phyloP scores from a whole-genome alignment of 2,113 vertebrate genomes.

The Podarcis muralis region DNA sequence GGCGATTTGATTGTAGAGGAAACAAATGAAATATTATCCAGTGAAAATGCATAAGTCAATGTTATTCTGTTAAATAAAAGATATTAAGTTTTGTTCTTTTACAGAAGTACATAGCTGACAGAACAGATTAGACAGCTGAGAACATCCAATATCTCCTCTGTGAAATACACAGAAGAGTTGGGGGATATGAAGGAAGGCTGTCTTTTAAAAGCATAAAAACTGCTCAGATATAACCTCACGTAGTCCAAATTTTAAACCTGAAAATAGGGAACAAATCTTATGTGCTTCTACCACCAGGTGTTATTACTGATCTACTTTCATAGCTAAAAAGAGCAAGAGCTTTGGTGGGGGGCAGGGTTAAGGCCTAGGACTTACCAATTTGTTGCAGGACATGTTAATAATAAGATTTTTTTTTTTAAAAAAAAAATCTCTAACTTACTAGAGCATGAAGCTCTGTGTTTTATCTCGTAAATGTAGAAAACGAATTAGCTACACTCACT shows the following conservation, averaged over 20 bases:
- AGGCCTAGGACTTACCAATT: neutral
- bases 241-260: neutral
- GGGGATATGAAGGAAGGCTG: neutral
- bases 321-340: neutral
- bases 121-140: constrained; percentile 14
- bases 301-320: neutral
- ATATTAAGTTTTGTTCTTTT: constrained; percentile 48
- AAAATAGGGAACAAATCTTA: neutral
- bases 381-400: neutral
- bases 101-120: neutral
- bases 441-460: neutral
- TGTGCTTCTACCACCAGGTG: neutral
- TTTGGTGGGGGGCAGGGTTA: neutral
- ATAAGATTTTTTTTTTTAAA: too few relatives aligned
- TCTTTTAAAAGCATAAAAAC: neutral
- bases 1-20: constrained; percentile 67
- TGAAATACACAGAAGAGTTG: neutral
- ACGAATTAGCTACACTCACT: neutral
- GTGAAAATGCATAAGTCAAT: constrained; percentile 68
- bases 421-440: neutral
- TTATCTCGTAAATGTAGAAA: neutral
- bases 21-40: constrained; percentile 72
- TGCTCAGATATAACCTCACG: neutral
- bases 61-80: constrained; percentile 62
- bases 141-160: neutral